A percentile compares a stretch with the other conserved stretches of the same genome.
Evolutionary conservation across 23 tunicate species (phyloP).

Genomic region (Halocynthia roretzi): DNA sequence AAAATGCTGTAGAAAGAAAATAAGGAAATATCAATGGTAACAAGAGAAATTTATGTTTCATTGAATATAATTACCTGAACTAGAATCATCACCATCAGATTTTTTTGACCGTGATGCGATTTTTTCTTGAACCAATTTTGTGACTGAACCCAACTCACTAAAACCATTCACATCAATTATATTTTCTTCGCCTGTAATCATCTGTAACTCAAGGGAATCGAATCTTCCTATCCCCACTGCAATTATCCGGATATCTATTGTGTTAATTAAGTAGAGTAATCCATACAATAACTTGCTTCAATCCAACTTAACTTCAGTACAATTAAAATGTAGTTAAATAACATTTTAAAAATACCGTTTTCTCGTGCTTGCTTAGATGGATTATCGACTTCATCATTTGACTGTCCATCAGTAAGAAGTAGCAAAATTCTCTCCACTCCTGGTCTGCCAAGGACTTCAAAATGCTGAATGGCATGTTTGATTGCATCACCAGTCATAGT

Average conservation of each 20-base stretch:
- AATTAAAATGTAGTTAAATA: not conserved
- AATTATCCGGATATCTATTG: conserved; percentile 9
- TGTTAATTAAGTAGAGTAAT: too few species aligned
- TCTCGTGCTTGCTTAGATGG: conserved; percentile 10
- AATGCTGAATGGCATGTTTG: conserved; percentile 9
- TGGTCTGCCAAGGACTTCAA: conserved; percentile 5
- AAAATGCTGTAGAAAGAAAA: too few species aligned
- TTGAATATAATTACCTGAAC: too few species aligned
- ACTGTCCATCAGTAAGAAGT: conserved; percentile 16
- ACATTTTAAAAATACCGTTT: not conserved
- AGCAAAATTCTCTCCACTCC: conserved; percentile 1
- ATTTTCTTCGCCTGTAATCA: not conserved
- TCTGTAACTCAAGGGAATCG: conserved; percentile 3
- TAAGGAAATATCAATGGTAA: too few species aligned
- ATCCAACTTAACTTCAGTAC: not conserved
- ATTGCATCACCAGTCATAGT: conserved; percentile 25
- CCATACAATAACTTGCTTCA: too few species aligned
- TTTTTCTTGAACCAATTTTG: too few species aligned
- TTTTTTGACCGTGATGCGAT: too few species aligned
- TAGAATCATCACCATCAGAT: too few species aligned
- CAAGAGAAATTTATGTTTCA: too few species aligned
- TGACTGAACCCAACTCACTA: not conserved
- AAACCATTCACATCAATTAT: not conserved
- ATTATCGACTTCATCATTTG: conserved; percentile 17
- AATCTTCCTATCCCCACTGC: conserved; percentile 22